Evolutionary conservation across 2,888 invertebrate genomes (phyloP), one percentile per base, ranked within the genome.

Genomic region (Diarsia mendica): DNA sequence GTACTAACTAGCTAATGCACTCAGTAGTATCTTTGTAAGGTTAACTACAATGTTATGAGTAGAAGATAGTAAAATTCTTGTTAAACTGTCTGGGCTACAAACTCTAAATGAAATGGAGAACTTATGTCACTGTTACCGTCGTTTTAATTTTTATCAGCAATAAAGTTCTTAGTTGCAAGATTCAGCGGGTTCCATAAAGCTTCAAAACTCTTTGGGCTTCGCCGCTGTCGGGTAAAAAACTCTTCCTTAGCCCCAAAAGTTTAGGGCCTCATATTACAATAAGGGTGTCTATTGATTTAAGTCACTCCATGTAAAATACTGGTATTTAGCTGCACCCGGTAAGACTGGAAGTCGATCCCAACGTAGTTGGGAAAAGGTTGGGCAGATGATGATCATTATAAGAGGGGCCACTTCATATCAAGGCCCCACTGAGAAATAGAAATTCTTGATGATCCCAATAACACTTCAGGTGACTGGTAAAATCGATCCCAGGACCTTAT

Each of bases 1-100:
- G 39, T 20, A 48, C 48, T 44, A 48, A 77, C 51, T 53, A 60
- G 46, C 28, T 67, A 63, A 76, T 39, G 67, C 58, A 80, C 28
- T 65, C 39, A 20, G 28, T n/a, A 15, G 18, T 5, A 48, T 60
- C 48, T 79, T 28, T 2, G 48, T 28, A 51, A 61, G 20, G 11
- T 18, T 63, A 53, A 46, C 60, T 2, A 28, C 39, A 48, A 39
- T 8, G 23, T 39, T 15, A 39, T 48, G 2, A 39, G 23, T 49
- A 1, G 1, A 20, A 2, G 18, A n/a, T 28, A 64, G 39, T 75
- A 44, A 74, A 74, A 64, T 33, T 11, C 10, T 49, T 8, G 10
- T 68, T 23, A 20, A 1, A 33, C 18, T 10, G 15, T 60, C 60
- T 33, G 10, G 33, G 20, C 10, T 60, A 18, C 28, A 60, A 60